Percentiles rank a stretch among this genome's conserved stretches.
Evolutionary conservation across 2,888 invertebrate genomes (phyloP).

Genomic region (Melinaea marsaeus): DNA sequence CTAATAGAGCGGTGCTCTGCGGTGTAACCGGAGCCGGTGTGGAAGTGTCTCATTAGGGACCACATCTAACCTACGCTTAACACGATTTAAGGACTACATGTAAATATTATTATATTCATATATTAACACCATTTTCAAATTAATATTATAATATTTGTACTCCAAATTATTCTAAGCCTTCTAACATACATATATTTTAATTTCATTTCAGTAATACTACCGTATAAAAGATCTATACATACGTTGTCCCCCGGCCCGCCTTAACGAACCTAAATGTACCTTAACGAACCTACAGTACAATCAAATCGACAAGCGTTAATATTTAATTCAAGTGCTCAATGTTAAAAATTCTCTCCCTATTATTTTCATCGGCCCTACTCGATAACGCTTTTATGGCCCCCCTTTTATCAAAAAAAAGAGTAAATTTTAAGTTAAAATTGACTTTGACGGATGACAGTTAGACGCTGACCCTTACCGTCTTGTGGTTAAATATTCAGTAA

Average conservation of each 20-base stretch:
- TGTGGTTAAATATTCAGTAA: constrained; percentile 67
- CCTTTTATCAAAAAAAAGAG: constrained; percentile 62
- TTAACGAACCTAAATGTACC: constrained; percentile 26
- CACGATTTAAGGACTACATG: not conserved
- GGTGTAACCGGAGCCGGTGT: constrained; percentile 36
- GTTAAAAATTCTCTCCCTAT: constrained; percentile 61
- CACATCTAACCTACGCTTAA: constrained; percentile 30
- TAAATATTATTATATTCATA: not conserved
- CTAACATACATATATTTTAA: too few species aligned
- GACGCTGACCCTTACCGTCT: constrained; percentile 62
- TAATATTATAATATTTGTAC: not conserved
- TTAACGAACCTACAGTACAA: constrained; percentile 39
- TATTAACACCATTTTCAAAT: not conserved
- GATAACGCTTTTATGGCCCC: constrained; percentile 69
- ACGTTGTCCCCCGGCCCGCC: constrained; percentile 9
- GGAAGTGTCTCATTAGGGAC: constrained; percentile 56
- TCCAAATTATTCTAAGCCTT: not conserved
- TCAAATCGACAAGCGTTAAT: constrained; percentile 51
- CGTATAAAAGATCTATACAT: not conserved
- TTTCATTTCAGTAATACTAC: not conserved
- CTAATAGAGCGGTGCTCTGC: constrained; percentile 4
- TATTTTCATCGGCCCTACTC: constrained; percentile 62
- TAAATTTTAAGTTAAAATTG: constrained; percentile 73
- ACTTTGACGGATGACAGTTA: constrained; percentile 68
- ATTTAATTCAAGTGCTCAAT: constrained; percentile 66